Conservation (phyloP, 64 coral and sea anemone species). For the Montipora capricornis region DNA sequence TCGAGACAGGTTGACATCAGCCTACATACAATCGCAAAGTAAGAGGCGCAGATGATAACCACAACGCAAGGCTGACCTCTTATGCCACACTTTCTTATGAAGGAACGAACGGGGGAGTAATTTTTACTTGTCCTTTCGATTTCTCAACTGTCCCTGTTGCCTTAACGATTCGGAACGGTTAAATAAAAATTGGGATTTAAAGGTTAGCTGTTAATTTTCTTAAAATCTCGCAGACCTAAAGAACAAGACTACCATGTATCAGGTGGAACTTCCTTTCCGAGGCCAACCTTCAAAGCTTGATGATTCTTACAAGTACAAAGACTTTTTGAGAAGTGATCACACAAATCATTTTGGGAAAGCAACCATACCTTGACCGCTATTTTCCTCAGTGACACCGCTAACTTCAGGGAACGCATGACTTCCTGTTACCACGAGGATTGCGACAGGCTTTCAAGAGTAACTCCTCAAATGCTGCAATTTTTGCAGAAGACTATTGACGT, state of each 20-base stretch:
- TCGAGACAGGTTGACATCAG: too few species aligned
- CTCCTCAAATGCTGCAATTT: constrained; percentile 57
- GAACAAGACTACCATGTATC: constrained; percentile 21
- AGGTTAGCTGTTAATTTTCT: too few species aligned
- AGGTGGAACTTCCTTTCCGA: constrained; percentile 49
- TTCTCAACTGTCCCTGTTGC: too few species aligned
- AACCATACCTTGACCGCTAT: constrained; percentile 14
- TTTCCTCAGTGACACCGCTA: constrained; percentile 64
- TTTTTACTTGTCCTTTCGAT: too few species aligned
- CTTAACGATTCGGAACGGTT: too few species aligned
- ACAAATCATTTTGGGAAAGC: constrained; percentile 15
- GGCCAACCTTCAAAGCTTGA: background rate
- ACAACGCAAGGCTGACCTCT: too few species aligned
- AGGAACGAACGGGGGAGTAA: too few species aligned
- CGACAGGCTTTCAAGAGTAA: constrained; percentile 59
- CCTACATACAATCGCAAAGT: too few species aligned
- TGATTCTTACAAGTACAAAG: rapidly evolving
- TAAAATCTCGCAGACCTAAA: background rate
- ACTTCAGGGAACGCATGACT: constrained; percentile 53
- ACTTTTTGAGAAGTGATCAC: constrained; percentile 81
- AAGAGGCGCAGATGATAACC: too few species aligned
- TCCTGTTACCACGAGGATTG: constrained; percentile 61
- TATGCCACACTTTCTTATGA: too few species aligned
- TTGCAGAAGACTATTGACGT: constrained; percentile 74
- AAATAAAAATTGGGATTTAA: too few species aligned